Conservation (phyloP, 2,888 invertebrate genomes). For the Muscina levida region DNA sequence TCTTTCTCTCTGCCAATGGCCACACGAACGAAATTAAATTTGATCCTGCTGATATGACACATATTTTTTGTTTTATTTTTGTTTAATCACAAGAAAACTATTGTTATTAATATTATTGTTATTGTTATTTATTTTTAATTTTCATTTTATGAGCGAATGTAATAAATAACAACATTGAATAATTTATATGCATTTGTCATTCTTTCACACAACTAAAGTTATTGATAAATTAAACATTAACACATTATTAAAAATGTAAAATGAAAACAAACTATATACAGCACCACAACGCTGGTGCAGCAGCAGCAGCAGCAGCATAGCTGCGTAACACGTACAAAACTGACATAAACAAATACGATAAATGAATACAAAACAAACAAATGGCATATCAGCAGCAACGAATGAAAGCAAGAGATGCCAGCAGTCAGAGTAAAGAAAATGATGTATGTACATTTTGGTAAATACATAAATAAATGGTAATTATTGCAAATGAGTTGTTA, state of each 20-base stretch:
- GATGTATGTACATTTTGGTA: neutral
- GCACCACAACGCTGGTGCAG: too few relatives aligned
- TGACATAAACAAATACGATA: neutral
- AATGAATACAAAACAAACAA: conserved; percentile 22
- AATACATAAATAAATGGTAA: conserved; percentile 38
- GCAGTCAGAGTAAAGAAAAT: neutral
- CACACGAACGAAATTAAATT: too few relatives aligned
- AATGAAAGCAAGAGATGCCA: neutral
- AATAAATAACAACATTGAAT: conserved; percentile 8
- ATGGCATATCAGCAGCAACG: neutral
- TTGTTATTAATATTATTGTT: too few relatives aligned
- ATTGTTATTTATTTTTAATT: neutral
- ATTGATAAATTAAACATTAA: conserved; percentile 33
- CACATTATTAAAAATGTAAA: conserved; percentile 27
- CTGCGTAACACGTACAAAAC: neutral
- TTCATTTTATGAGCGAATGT: neutral
- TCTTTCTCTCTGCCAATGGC: too few relatives aligned
- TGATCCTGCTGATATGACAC: too few relatives aligned
- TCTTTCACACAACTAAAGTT: neutral
- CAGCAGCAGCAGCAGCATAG: neutral
- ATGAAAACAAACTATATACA: neutral
- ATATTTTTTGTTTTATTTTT: too few relatives aligned
- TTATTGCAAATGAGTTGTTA: conserved; percentile 59
- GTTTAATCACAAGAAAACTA: too few relatives aligned
- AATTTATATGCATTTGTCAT: conserved; percentile 9